Evolutionary conservation across 2,888 invertebrate genomes (phyloP).

Genomic region (Lithophane ornitopus): DNA sequence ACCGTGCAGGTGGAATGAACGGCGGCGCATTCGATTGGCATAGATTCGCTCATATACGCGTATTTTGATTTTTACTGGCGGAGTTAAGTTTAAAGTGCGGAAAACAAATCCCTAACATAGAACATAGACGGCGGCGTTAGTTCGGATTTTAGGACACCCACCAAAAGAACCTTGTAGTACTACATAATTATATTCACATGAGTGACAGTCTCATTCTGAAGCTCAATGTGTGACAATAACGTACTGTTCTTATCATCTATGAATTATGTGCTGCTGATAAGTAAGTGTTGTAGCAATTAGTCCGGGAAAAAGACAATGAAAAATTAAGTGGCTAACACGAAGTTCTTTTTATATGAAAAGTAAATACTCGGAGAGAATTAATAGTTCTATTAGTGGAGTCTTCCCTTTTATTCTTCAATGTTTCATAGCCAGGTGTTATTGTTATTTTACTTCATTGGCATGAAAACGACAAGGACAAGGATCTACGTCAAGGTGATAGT

Average conservation of each 20-base stretch:
- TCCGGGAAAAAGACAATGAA: neutral
- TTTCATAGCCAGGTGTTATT: neutral
- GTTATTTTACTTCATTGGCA: constrained; percentile 1
- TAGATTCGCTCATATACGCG: no score
- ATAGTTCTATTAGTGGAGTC: neutral
- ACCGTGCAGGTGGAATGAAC: no score
- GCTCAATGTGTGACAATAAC: neutral
- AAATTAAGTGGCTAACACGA: neutral
- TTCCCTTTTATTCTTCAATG: neutral
- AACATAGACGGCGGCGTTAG: no score
- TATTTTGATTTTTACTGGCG: no score
- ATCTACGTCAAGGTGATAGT: neutral
- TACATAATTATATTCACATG: neutral
- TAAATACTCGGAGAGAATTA: constrained; percentile 2
- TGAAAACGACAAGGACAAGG: neutral
- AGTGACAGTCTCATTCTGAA: neutral
- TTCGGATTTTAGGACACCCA: no score
- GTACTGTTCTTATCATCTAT: neutral
- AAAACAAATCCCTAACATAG: no score
- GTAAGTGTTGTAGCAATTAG: neutral
- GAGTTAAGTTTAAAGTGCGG: no score
- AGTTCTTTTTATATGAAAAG: neutral
- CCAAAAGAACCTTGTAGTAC: neutral
- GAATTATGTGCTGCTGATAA: no score
- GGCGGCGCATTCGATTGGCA: no score